These are phyloP conservation scores for Drosophila micromelanica DNA, from an alignment of 1,140 invertebrate genomes.

Conservation along the genomic window DNA sequence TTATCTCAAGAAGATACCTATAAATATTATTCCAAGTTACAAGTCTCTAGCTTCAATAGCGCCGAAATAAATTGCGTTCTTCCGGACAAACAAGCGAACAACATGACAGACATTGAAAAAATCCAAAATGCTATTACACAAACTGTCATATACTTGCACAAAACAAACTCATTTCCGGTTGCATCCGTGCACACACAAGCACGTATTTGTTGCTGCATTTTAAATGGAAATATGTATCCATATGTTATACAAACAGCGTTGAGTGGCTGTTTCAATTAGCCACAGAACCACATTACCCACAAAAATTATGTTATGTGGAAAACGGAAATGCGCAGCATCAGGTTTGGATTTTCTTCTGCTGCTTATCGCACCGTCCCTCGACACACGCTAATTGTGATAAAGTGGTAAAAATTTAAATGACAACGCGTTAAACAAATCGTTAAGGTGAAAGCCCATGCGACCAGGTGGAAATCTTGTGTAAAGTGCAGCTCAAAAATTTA, in stretches of 20 bases:
- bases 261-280: constrained; percentile 74
- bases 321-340: constrained; percentile 44
- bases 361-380: constrained; percentile 8
- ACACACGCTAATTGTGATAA: constrained; percentile 47
- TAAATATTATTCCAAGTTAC: too few species aligned
- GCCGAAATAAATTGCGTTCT: too few species aligned
- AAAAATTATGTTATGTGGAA: constrained; percentile 71
- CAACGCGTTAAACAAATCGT: constrained; percentile 25
- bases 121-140: too few species aligned
- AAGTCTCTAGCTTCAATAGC: too few species aligned
- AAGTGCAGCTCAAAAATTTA: constrained; percentile 13
- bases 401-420: constrained; percentile 46
- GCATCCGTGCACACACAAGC: constrained; percentile 4
- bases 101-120: too few species aligned
- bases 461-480: constrained; percentile 7
- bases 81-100: too few species aligned
- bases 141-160: constrained; percentile 54
- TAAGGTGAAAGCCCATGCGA: background rate
- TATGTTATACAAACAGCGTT: constrained; percentile 10
- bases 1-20: too few species aligned
- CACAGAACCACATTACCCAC: constrained; percentile 66
- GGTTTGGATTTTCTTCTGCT: background rate
- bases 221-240: constrained; percentile 47
- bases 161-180: constrained; percentile 76
- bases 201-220: constrained; percentile 56